Evolutionary conservation across 1,140 invertebrate species (phyloP).

Genomic region (Pantala flavescens): DNA sequence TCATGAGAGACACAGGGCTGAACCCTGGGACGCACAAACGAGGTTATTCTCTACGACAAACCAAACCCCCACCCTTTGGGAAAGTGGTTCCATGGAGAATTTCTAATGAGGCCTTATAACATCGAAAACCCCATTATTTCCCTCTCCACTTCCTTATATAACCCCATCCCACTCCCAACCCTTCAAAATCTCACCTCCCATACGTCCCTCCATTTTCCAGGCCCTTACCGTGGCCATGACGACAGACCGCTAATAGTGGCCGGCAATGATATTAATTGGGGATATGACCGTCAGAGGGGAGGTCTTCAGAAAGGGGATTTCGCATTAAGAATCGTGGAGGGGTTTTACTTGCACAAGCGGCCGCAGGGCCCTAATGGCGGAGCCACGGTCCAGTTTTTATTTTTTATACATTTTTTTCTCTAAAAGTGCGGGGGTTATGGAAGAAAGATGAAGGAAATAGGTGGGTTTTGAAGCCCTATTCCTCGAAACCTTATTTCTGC

Average conservation of each 20-base stretch:
- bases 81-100: conserved; percentile 1
- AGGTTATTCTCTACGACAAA: not conserved
- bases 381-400: not conserved
- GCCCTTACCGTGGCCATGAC: not conserved
- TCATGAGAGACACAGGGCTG: not conserved
- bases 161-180: not conserved
- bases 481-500: not conserved
- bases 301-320: not conserved
- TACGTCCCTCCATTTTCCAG: not conserved
- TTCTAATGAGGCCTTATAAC: not conserved
- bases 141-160: not conserved
- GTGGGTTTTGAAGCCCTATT: not conserved
- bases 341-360: not conserved
- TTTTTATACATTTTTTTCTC: not conserved
- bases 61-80: not conserved
- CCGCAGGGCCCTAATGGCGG: not conserved
- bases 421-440: not conserved
- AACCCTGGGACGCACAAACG: not conserved
- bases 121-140: not conserved
- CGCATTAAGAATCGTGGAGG: not conserved
- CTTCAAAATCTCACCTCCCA: not conserved
- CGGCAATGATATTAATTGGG: conserved; percentile 9
- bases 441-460: not conserved
- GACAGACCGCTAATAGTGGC: not conserved
- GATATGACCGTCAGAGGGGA: not conserved